Evolutionary conservation across 2,113 vertebrate genomes (phyloP).

Genomic region (Pseudolaguvia tuberculata): DNA sequence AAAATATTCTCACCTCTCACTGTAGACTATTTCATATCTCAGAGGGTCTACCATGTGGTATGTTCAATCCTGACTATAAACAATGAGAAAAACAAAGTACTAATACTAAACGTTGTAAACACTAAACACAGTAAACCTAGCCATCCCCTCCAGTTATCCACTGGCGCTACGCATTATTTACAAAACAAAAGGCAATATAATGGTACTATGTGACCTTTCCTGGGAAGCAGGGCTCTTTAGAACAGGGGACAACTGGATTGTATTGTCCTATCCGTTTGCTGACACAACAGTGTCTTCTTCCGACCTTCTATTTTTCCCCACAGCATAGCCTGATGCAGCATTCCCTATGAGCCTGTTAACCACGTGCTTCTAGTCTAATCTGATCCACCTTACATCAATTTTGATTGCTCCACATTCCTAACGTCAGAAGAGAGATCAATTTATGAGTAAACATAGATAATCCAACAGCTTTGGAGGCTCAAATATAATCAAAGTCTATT

Average conservation of each 20-base stretch:
- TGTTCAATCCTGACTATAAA: too few species aligned
- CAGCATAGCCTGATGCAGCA: conserved; percentile 44
- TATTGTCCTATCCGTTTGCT: conserved; percentile 65
- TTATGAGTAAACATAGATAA: not conserved
- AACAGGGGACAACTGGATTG: conserved; percentile 59
- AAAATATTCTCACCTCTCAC: too few species aligned
- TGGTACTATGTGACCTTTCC: conserved; percentile 55
- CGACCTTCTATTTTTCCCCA: conserved; percentile 60
- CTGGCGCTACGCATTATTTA: not conserved
- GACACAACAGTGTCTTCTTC: conserved; percentile 68
- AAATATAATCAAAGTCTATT: not conserved
- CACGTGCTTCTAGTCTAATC: conserved; percentile 16
- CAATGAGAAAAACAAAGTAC: too few species aligned
- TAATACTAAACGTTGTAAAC: too few species aligned
- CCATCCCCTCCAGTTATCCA: not conserved
- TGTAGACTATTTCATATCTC: conserved; percentile 17
- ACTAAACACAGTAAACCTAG: too few species aligned
- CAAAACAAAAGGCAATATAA: not conserved
- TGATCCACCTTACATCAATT: not conserved
- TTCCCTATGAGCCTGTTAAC: conserved; percentile 7
- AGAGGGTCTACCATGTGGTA: too few species aligned
- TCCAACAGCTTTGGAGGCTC: not conserved
- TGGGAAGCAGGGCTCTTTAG: conserved; percentile 56
- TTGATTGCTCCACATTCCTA: not conserved
- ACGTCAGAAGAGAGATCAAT: not conserved